phyloP scores from a whole-genome alignment of 1,140 invertebrate species.

The Choristoneura fumiferana region DNA sequence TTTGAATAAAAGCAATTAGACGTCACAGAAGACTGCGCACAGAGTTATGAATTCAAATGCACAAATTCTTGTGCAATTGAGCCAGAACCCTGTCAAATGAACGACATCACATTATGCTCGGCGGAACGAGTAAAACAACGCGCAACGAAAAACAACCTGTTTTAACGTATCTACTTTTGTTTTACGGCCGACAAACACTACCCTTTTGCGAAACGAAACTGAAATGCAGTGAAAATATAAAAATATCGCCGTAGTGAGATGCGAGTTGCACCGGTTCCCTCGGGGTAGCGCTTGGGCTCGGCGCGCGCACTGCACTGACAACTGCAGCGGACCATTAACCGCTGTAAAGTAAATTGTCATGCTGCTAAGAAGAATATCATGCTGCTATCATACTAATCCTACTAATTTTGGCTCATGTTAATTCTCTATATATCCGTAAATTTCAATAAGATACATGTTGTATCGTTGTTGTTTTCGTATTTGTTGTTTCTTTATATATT shows the following conservation, averaged over 20 bases:
- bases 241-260: constrained; percentile 51
- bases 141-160: constrained; percentile 24
- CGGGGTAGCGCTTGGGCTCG: constrained; percentile 38
- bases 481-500: too few relatives aligned
- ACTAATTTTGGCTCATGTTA: too few relatives aligned
- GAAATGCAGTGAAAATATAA: constrained; percentile 62
- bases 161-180: constrained; percentile 34
- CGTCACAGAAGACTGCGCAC: too few relatives aligned
- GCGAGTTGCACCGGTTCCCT: constrained; percentile 43
- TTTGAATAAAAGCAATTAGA: too few relatives aligned
- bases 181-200: constrained; percentile 43
- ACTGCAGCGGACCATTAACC: constrained; percentile 19
- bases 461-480: too few relatives aligned
- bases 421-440: too few relatives aligned
- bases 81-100: background rate
- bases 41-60: too few relatives aligned
- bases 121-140: constrained; percentile 16
- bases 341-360: too few relatives aligned
- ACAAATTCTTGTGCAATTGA: constrained; percentile 4
- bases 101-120: constrained; percentile 6
- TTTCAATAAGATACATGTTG: too few relatives aligned
- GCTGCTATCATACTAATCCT: too few relatives aligned
- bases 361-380: too few relatives aligned
- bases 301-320: constrained; percentile 28
- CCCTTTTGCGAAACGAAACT: constrained; percentile 47